Percentiles rank a stretch among this genome's conserved stretches.
Evolutionary conservation across 2,888 invertebrate genomes (phyloP).

Genomic region (Elmis aenea): DNA sequence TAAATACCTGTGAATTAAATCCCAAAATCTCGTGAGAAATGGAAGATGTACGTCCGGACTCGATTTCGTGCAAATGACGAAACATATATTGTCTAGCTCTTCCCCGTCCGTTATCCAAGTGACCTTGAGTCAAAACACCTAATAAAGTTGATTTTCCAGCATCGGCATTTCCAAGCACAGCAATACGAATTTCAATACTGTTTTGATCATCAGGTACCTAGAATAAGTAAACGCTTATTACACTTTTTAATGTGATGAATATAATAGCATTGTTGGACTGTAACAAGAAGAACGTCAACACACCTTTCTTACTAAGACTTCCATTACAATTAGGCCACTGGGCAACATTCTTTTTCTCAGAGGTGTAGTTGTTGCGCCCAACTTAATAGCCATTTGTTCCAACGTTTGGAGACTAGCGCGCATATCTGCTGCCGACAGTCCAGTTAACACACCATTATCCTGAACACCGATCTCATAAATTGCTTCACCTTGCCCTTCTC

Average conservation of each 20-base stretch:
- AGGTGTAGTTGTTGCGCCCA: constrained; percentile 78
- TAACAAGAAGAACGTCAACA: constrained; percentile 15
- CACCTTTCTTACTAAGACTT: constrained; percentile 85
- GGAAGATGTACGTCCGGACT: constrained; percentile 88
- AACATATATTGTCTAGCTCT: constrained; percentile 94
- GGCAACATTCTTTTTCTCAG: constrained; percentile 61
- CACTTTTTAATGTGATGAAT: not conserved
- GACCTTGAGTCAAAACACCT: constrained; percentile 94
- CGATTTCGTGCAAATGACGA: constrained; percentile 90
- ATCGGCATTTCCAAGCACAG: constrained; percentile 92
- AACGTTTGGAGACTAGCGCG: constrained; percentile 81
- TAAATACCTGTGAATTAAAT: constrained; percentile 69
- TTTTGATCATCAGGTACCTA: constrained; percentile 82
- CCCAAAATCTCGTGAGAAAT: constrained; percentile 96
- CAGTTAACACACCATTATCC: constrained; percentile 82
- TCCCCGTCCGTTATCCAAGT: constrained; percentile 92
- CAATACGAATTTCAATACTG: constrained; percentile 84
- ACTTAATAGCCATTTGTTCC: constrained; percentile 79
- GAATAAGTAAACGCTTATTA: constrained; percentile 5
- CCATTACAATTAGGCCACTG: constrained; percentile 65
- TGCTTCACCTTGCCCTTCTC: constrained; percentile 94
- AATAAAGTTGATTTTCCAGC: constrained; percentile 96
- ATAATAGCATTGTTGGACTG: not conserved
- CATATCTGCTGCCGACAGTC: constrained; percentile 78
- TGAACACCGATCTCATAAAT: constrained; percentile 96